Base-by-base conservation (phyloP, 2,797 vertebrate genomes). In the Sebastes itinus region DNA sequence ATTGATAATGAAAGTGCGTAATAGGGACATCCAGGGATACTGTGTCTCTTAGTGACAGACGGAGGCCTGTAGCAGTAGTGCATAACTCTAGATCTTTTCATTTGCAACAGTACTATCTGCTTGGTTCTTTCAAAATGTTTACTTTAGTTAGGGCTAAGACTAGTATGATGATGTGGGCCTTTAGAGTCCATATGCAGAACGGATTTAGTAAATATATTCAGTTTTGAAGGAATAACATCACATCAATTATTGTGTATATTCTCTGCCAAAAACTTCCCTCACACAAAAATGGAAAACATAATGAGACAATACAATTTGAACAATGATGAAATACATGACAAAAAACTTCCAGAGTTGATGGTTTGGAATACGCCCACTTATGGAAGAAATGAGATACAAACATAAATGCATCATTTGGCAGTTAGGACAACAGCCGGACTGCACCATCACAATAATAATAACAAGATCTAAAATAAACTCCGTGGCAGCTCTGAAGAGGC, bases 401-500 rank as follows among this genome's bases (percentile, higher is more conserved):
- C 87, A 90, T 75, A 90, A 90, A 91, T 78, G 84, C 86, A 84
- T 88, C 82, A 80, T 89, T 93, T 92, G 91, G 90, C 92, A 90
- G 91, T 83, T 87, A 86, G 88, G 86, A 92, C 86, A 92, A 89
- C 87, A 91, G 87, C 86, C 84, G 80, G 83, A 88, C 89, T 85
- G 85, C 75, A 79, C 86, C 91, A 91, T 92, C 86, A 89, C 84
- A 82, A 94, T 88, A 92, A 92, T 91, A 92, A 92, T 77, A 90
- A 89, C 80, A 92, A 89, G 82, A 93, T 92, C 90, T 91, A 89
- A 94, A 94, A 94, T 92, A 91, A 49, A 92, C 88, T 89, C 85
- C 28, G 84, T 89, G 88, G 89, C 90, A 92, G 90, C 83, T 92
- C 86, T 89, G 82, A 89, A 87, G 87, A 91, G 90, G 91, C 89